These are phyloP conservation scores for Orientallactaga bullata DNA, from an alignment of 2,113 vertebrate genomes.

Conservation along the genomic window DNA sequence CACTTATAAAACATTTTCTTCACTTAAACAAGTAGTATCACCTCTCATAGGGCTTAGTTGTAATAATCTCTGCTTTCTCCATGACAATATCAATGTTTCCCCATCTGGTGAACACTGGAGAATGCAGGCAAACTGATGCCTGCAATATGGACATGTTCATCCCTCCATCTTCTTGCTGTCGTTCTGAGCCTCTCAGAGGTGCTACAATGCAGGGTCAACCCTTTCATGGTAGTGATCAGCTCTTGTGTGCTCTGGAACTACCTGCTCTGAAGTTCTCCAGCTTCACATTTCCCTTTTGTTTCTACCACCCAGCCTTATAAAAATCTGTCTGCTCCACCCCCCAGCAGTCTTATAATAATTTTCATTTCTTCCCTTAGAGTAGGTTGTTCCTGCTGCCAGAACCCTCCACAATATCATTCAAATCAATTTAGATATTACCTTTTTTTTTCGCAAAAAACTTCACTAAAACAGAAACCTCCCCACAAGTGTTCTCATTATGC, in stretches of 20 bases:
- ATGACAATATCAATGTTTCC: background rate
- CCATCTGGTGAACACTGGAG: background rate
- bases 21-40: background rate
- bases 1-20: background rate
- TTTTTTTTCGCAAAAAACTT: constrained; percentile 12
- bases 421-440: constrained; percentile 18
- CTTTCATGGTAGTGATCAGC: background rate
- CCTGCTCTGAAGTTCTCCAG: background rate
- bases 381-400: constrained; percentile 3
- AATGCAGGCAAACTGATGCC: background rate
- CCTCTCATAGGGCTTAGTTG: background rate
- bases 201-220: background rate
- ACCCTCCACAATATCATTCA: background rate
- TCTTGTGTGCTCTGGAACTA: background rate
- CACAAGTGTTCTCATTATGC: background rate
- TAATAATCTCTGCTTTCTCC: background rate
- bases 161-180: background rate
- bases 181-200: background rate
- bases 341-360: background rate
- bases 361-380: background rate
- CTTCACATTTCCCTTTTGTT: background rate
- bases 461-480: background rate
- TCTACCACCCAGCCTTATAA: background rate
- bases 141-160: constrained; percentile 38
- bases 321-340: background rate